Conservation (phyloP, 2,888 invertebrate species). For the Phragmatobia fuliginosa region DNA sequence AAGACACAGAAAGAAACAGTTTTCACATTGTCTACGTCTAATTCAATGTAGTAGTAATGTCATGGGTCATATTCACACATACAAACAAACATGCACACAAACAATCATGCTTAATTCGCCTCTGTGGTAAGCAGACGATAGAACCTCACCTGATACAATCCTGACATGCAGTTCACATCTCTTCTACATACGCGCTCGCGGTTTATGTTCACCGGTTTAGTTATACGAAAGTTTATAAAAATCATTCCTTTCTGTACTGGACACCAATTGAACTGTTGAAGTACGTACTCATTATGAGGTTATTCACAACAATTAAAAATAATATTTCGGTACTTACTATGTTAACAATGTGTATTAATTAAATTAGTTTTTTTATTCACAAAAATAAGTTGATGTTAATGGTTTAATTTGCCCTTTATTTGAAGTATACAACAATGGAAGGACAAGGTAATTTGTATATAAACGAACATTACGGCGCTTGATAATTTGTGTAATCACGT, state of each 20-base stretch:
- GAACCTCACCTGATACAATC: too few species aligned
- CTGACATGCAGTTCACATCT: too few species aligned
- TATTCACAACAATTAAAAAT: not conserved
- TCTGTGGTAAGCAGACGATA: too few species aligned
- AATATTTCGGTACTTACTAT: not conserved
- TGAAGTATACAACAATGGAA: not conserved
- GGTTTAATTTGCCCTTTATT: not conserved
- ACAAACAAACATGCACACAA: not conserved
- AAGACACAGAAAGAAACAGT: too few species aligned
- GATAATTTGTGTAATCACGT: not conserved
- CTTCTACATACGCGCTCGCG: too few species aligned
- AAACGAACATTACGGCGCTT: not conserved
- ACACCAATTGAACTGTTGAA: not conserved
- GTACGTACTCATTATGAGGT: too few species aligned
- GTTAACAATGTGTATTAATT: not conserved
- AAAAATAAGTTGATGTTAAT: not conserved
- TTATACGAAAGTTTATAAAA: not conserved
- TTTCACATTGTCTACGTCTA: too few species aligned
- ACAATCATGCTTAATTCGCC: not conserved
- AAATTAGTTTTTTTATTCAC: not conserved
- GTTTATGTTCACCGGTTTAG: not conserved
- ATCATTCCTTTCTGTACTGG: not conserved
- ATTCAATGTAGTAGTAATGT: not conserved
- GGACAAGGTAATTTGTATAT: not conserved
- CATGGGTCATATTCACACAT: not conserved